phyloP scores from a whole-genome alignment of 2,113 vertebrate genomes.

The Carassius gibelio region DNA sequence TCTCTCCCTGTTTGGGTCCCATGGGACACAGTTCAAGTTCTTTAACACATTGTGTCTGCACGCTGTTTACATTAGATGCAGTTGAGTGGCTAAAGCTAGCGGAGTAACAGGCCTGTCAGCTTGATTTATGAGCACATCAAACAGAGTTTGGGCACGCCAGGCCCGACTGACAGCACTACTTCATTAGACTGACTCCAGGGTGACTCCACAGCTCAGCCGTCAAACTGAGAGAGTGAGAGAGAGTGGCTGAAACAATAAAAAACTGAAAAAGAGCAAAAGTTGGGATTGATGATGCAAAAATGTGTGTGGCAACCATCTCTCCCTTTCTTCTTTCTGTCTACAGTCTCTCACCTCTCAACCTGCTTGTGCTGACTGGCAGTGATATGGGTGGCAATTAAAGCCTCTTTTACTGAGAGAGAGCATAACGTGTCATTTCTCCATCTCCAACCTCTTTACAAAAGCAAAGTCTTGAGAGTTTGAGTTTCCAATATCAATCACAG shows the following conservation, averaged over 20 bases:
- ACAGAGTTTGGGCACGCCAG: slow-evolving; percentile 87
- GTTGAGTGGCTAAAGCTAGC: slow-evolving; percentile 87
- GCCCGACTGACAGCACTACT: slow-evolving; percentile 86
- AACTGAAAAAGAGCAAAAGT: slow-evolving; percentile 67
- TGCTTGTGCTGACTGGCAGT: slow-evolving; percentile 40
- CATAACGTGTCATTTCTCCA: slow-evolving; percentile 11
- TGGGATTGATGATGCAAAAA: slow-evolving; percentile 65
- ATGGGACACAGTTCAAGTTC: slow-evolving; percentile 77
- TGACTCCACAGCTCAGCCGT: slow-evolving; percentile 75
- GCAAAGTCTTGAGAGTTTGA: slow-evolving; percentile 6
- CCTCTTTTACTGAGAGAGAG: slow-evolving; percentile 34
- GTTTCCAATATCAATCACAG: slow-evolving; percentile 18
- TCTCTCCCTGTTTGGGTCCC: slow-evolving; percentile 63
- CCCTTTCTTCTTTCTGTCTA: slow-evolving; percentile 20
- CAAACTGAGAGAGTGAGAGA: slow-evolving; percentile 57
- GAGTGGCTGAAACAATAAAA: slow-evolving; percentile 56
- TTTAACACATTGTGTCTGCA: slow-evolving; percentile 74
- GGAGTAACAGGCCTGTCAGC: slow-evolving; percentile 88
- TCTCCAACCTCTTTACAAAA: slow-evolving; percentile 20
- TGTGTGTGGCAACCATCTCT: slow-evolving; percentile 50
- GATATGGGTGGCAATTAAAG: slow-evolving; percentile 48
- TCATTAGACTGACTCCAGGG: slow-evolving; percentile 88
- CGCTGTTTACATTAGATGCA: slow-evolving; percentile 86
- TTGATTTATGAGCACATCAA: slow-evolving; percentile 98
- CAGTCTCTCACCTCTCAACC: slow-evolving; percentile 40